Evolutionary conservation across 2,888 invertebrate genomes (phyloP).

Genomic region (Temnothorax unifasciatus): DNA sequence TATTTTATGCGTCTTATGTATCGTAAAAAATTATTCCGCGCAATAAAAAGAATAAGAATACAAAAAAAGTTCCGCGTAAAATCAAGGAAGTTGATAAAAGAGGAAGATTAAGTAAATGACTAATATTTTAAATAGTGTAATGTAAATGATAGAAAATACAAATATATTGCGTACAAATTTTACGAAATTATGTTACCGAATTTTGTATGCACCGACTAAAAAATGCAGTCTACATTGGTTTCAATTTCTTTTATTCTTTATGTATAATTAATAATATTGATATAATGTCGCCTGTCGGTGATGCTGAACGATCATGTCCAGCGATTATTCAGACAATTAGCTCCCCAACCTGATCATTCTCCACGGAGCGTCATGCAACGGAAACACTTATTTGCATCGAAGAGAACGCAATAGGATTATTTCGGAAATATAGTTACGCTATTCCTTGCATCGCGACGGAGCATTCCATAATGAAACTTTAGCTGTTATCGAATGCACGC

Average conservation of each 20-base stretch:
- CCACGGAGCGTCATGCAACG: slow-evolving; percentile 33
- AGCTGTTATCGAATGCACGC: not conserved
- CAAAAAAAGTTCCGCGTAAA: not conserved
- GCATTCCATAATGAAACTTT: not conserved
- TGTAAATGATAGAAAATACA: not conserved
- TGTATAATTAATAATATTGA: slow-evolving; percentile 13
- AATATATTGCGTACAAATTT: not conserved
- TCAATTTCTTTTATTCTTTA: not conserved
- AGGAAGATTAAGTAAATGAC: not conserved
- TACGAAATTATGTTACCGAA: not conserved
- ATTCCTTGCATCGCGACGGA: not conserved
- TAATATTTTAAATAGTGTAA: not conserved
- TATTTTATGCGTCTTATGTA: not conserved
- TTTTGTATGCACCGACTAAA: not conserved
- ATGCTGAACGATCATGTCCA: not conserved
- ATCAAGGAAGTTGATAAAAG: not conserved
- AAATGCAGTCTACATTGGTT: not conserved
- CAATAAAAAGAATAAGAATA: not conserved
- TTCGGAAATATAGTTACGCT: slow-evolving; percentile 1
- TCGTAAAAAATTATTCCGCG: not conserved
- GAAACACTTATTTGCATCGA: slow-evolving; percentile 39
- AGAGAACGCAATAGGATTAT: slow-evolving; percentile 53
- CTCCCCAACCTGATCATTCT: slow-evolving; percentile 11
- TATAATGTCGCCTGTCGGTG: not conserved
- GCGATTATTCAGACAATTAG: slow-evolving; percentile 40